phyloP scores from a whole-genome alignment of 2,797 vertebrate species.

The Psittacula echo region DNA sequence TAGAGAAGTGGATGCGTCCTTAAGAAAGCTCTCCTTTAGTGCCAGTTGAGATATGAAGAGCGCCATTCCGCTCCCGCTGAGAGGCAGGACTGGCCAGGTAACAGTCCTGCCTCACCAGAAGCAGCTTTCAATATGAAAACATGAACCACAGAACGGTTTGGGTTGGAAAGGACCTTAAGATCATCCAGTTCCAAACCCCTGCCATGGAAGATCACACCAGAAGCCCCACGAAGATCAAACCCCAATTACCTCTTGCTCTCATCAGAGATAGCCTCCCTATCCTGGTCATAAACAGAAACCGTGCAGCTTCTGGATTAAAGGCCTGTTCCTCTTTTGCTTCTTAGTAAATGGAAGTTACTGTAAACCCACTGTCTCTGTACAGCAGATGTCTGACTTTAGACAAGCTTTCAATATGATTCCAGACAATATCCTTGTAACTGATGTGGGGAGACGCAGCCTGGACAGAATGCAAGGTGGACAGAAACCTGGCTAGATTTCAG shows the following conservation, averaged over 20 bases:
- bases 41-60: neutral
- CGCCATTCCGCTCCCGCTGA: neutral
- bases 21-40: neutral
- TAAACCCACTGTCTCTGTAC: neutral
- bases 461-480: neutral
- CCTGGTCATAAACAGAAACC: neutral
- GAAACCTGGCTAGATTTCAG: neutral
- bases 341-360: neutral
- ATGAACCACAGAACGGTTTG: neutral
- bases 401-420: neutral
- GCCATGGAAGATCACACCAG: neutral
- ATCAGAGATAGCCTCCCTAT: neutral
- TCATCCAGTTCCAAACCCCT: neutral
- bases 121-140: neutral
- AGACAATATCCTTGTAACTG: neutral
- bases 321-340: neutral
- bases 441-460: neutral
- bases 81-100: neutral
- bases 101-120: neutral
- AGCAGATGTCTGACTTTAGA: neutral
- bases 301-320: neutral
- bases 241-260: neutral
- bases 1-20: neutral
- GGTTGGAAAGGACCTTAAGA: neutral
- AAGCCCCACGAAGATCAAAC: neutral